phyloP scores from a whole-genome alignment of 2,797 vertebrate species.

The Scyliorhinus canicula region DNA sequence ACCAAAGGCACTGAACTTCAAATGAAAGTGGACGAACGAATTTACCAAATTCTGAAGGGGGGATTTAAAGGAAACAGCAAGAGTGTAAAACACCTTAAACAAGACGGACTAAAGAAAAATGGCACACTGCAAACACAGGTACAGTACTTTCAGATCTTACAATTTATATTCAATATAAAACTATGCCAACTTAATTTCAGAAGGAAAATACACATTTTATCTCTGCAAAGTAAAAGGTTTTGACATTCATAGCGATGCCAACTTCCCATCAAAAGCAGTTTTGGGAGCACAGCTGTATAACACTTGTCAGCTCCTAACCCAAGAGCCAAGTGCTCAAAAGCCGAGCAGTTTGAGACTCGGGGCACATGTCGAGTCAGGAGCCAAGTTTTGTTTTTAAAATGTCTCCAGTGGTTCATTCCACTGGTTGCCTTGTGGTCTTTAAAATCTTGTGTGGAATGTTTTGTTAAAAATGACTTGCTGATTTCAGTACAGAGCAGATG shows the following conservation, averaged over 20 bases:
- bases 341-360: background rate
- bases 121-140: background rate
- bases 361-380: background rate
- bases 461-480: background rate
- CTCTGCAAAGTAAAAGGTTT: background rate
- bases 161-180: background rate
- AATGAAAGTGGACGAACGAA: background rate
- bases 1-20: constrained; percentile 23
- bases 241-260: background rate
- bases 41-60: background rate
- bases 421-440: background rate
- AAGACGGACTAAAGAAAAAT: background rate
- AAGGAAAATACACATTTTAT: background rate
- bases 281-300: background rate
- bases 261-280: background rate
- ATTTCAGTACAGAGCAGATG: background rate
- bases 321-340: background rate
- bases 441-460: background rate
- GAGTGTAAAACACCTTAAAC: background rate
- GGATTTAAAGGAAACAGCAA: background rate
- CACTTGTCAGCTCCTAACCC: background rate
- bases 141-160: background rate
- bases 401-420: background rate
- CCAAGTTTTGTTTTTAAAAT: background rate
- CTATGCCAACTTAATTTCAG: background rate